Percentiles rank a stretch among this genome's conserved stretches.
Conservation (phyloP, 2,888 invertebrate genomes). For the Lasioglossum morio region DNA sequence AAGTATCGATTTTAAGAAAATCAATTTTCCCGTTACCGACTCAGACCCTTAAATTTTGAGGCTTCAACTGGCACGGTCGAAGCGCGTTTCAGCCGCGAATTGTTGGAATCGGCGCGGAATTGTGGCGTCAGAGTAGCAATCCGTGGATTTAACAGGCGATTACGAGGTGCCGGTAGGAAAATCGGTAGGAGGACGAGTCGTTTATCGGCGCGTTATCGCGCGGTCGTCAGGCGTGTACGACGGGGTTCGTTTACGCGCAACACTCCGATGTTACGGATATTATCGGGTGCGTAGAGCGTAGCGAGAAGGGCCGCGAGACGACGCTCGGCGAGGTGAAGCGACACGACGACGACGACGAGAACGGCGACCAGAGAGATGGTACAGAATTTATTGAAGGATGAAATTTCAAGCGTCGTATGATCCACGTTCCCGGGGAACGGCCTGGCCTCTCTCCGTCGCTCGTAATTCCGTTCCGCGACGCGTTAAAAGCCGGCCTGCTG, state of each 20-base stretch:
- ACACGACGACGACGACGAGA: background rate
- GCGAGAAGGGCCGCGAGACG: background rate
- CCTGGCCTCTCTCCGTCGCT: constrained; percentile 12
- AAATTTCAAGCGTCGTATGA: constrained; percentile 48
- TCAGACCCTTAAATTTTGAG: background rate
- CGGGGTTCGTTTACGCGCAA: constrained; percentile 1
- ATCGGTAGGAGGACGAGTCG: background rate
- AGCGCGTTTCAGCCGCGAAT: background rate
- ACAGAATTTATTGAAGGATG: constrained; percentile 47
- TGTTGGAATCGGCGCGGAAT: background rate
- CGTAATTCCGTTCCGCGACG: constrained; percentile 35
- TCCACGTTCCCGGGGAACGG: constrained; percentile 3
- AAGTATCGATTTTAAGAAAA: too few species aligned
- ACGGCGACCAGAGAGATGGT: background rate
- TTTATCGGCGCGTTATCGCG: constrained; percentile 5
- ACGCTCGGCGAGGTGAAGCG: background rate
- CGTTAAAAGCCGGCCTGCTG: constrained; percentile 32
- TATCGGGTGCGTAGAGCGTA: background rate
- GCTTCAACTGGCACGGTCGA: background rate
- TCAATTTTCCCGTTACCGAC: too few species aligned
- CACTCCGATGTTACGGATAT: background rate
- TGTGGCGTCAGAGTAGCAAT: background rate
- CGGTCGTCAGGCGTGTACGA: background rate
- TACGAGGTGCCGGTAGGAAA: constrained; percentile 6
- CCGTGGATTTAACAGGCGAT: constrained; percentile 1